Conservation (phyloP, 1,140 invertebrate species). For the Papilio polytes region DNA sequence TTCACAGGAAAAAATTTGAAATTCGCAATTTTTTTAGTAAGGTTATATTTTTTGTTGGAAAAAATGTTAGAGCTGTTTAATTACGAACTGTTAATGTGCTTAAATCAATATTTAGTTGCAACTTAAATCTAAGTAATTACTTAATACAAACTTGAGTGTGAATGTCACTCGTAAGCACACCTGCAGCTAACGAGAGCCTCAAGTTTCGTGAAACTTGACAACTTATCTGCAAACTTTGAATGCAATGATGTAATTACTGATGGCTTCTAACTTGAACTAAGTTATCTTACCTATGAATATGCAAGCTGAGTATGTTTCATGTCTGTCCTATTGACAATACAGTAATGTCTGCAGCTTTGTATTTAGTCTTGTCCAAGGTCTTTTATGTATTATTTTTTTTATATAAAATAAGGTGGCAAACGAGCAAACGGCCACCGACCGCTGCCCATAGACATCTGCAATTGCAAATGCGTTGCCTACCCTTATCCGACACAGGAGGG, state of each 20-base stretch:
- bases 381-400: no score
- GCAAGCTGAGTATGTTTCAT: neutral
- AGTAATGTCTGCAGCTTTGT: no score
- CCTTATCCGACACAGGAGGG: no score
- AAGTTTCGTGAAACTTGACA: slow-evolving; percentile 9
- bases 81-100: neutral
- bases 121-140: neutral
- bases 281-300: neutral
- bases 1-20: no score
- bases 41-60: neutral
- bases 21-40: no score
- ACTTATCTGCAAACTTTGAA: slow-evolving; percentile 21
- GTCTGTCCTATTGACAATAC: neutral
- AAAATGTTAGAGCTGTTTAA: neutral
- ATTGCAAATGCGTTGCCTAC: no score
- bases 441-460: no score
- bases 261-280: neutral
- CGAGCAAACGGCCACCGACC: no score
- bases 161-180: slow-evolving; percentile 19
- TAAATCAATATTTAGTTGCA: neutral
- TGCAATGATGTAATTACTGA: slow-evolving; percentile 21
- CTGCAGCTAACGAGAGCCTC: slow-evolving; percentile 12
- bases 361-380: no score
- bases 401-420: no score
- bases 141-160: slow-evolving; percentile 16